A percentile compares a stretch with the other conserved stretches of the same genome.
Conservation (phyloP, 1,140 invertebrate genomes). For the Phocides pigmalion region DNA sequence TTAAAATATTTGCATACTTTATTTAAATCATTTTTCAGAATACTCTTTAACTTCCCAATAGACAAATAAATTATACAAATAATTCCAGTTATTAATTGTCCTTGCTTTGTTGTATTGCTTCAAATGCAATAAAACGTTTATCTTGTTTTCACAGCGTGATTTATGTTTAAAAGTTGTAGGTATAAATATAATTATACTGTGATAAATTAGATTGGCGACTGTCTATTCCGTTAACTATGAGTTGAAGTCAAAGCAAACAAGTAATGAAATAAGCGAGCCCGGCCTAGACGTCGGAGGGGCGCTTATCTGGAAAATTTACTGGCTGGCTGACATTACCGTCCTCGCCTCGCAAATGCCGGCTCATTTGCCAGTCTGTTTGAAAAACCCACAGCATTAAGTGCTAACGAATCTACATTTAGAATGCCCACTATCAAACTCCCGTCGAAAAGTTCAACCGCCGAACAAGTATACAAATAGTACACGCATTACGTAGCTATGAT, state of each 20-base stretch:
- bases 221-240: conserved; percentile 48
- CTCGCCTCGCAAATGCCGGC: conserved; percentile 64
- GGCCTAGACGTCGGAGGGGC: conserved; percentile 59
- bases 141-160: neutral
- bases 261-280: conserved; percentile 68
- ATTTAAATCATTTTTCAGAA: too few relatives aligned
- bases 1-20: too few relatives aligned
- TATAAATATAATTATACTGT: conserved; percentile 6
- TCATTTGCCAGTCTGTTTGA: conserved; percentile 71
- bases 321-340: conserved; percentile 69
- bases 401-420: conserved; percentile 48
- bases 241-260: conserved; percentile 60
- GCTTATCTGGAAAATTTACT: conserved; percentile 76
- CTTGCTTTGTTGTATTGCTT: too few relatives aligned
- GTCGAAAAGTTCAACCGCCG: conserved; percentile 24
- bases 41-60: too few relatives aligned
- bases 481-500: neutral
- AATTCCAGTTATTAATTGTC: too few relatives aligned
- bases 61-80: too few relatives aligned
- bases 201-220: conserved; percentile 23
- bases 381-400: conserved; percentile 60
- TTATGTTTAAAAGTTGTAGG: conserved; percentile 8
- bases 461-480: neutral
- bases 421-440: conserved; percentile 31
- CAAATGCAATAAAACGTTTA: too few relatives aligned